phyloP scores from a whole-genome alignment of 2,797 vertebrate species.

The Melanotaenia pygmaea region DNA sequence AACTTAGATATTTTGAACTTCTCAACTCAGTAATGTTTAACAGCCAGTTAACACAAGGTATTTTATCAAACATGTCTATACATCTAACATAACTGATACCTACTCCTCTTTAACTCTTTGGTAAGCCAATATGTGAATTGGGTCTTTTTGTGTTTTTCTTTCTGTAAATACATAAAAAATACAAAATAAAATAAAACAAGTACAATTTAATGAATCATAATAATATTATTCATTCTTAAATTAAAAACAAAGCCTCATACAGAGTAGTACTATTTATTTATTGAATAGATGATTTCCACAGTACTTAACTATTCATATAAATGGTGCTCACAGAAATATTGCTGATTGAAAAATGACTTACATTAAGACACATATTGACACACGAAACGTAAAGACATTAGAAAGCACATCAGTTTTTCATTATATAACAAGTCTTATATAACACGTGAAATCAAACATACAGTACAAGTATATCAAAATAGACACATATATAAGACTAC shows the following conservation, averaged over 20 bases:
- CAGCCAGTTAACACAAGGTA: too few species aligned
- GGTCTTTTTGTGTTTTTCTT: neutral
- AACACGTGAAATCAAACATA: conserved; percentile 55
- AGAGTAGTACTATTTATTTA: conserved; percentile 61
- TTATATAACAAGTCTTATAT: conserved; percentile 31
- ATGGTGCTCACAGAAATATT: conserved; percentile 58
- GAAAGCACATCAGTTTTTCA: conserved; percentile 44
- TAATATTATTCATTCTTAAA: neutral
- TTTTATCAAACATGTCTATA: neutral
- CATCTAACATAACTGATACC: neutral
- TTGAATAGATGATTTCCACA: conserved; percentile 63
- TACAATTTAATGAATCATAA: neutral
- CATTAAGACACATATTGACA: conserved; percentile 49
- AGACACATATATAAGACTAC: conserved; percentile 68
- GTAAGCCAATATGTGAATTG: too few species aligned
- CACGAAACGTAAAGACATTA: conserved; percentile 51
- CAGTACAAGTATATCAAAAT: conserved; percentile 69
- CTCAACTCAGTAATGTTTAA: neutral
- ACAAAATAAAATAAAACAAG: neutral
- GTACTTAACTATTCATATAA: conserved; percentile 44
- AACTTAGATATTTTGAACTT: neutral
- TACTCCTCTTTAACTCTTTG: neutral
- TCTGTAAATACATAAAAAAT: neutral
- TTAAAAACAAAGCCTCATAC: neutral
- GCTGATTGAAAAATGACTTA: conserved; percentile 46